Conservation (phyloP, 2,113 vertebrate species). For the Sclerurus mexicanus region DNA sequence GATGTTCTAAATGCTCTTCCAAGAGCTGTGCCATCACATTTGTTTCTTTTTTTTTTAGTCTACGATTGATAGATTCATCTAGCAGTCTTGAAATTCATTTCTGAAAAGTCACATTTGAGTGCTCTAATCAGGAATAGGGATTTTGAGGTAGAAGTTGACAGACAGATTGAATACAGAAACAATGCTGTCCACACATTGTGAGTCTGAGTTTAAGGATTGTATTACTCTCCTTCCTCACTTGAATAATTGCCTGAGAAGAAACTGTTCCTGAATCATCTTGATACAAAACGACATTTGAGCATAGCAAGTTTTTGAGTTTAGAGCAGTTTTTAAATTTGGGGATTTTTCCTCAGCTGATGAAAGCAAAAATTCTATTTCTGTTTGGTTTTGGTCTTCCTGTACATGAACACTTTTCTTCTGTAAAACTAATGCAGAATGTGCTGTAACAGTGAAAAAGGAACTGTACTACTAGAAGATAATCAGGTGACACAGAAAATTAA, state of each 20-base stretch:
- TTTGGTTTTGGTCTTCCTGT: neutral
- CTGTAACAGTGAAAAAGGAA: neutral
- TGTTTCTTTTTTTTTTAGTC: neutral
- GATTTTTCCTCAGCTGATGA: neutral
- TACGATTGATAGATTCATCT: neutral
- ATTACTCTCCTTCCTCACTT: neutral
- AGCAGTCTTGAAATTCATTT: neutral
- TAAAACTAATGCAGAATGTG: neutral
- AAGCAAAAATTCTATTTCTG: neutral
- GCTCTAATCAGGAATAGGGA: neutral
- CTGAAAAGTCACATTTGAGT: neutral
- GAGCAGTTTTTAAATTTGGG: neutral
- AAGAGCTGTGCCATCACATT: neutral
- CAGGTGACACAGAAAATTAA: neutral
- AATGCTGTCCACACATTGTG: neutral
- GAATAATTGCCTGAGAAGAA: neutral
- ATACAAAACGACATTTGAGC: neutral
- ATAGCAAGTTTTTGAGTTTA: neutral
- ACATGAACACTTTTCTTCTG: neutral
- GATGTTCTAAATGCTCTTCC: neutral
- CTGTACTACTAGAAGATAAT: slow-evolving; percentile 13
- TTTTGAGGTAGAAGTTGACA: neutral
- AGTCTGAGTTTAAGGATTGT: neutral
- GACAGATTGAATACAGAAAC: neutral
- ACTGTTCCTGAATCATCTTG: slow-evolving; percentile 6